These are phyloP conservation scores for Coendou prehensilis DNA, from an alignment of 2,797 vertebrate genomes.

Conservation along the genomic window DNA sequence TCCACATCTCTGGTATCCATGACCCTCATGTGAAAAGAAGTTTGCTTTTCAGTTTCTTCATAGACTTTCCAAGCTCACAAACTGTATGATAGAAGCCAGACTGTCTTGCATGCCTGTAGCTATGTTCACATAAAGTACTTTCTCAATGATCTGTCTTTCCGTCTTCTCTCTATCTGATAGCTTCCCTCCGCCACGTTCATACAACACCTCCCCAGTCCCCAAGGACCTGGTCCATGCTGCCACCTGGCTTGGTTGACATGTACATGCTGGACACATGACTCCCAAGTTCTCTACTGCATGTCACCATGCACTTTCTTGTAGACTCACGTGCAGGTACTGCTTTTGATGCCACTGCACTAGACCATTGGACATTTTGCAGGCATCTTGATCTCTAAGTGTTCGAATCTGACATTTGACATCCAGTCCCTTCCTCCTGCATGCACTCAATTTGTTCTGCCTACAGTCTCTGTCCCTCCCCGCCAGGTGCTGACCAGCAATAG, in stretches of 20 bases:
- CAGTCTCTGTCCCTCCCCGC: too few relatives aligned
- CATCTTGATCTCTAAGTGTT: background rate
- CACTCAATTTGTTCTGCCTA: rapidly evolving
- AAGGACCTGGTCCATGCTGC: background rate
- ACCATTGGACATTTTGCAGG: background rate
- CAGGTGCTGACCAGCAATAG: rapidly evolving
- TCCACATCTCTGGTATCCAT: background rate
- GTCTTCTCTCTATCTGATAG: background rate
- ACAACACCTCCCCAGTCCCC: background rate
- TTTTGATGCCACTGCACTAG: background rate
- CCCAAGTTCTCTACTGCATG: background rate
- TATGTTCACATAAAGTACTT: background rate
- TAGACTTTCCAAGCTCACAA: background rate
- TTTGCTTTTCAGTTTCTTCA: background rate
- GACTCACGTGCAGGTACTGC: too few relatives aligned
- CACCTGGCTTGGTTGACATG: too few relatives aligned
- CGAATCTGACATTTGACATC: background rate
- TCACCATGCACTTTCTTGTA: background rate
- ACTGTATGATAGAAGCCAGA: background rate
- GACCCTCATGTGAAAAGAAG: background rate
- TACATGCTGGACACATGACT: background rate
- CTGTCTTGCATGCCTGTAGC: background rate
- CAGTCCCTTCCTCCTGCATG: too few relatives aligned
- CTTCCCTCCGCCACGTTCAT: too few relatives aligned
- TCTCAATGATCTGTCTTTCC: background rate